Conservation (phyloP, 92 coral and sea anemone species). For the Umimayanthus chanpuru region DNA sequence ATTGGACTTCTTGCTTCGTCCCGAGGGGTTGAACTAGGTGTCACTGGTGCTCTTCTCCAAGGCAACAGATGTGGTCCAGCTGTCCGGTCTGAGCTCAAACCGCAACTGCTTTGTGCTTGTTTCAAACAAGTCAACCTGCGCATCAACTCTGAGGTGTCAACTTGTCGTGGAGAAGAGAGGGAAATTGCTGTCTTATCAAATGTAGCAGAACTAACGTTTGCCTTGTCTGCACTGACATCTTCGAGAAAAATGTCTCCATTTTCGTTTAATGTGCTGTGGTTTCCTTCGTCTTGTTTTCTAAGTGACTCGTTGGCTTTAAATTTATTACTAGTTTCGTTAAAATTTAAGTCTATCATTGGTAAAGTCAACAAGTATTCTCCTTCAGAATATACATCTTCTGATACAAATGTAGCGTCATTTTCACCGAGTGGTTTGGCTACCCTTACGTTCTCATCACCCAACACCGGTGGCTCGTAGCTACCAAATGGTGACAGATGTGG, state of each 20-base stretch:
- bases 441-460: background rate
- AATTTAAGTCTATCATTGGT: conserved; percentile 30
- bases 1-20: background rate
- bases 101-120: conserved; percentile 8
- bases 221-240: background rate
- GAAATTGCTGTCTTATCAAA: conserved; percentile 19
- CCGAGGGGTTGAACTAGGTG: background rate
- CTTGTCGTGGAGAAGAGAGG: conserved; percentile 36
- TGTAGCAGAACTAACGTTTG: background rate
- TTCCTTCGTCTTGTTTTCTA: background rate
- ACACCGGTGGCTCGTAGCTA: background rate
- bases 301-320: background rate
- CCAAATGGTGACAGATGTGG: conserved; percentile 20
- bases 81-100: background rate
- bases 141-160: conserved; percentile 32
- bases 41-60: background rate
- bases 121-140: conserved; percentile 28
- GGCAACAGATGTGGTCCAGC: background rate
- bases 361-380: conserved; percentile 22
- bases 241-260: background rate
- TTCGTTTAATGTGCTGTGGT: background rate
- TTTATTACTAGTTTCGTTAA: background rate
- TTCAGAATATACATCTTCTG: background rate
- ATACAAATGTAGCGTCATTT: background rate
- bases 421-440: background rate